Base-by-base conservation (phyloP, 2,888 invertebrate genomes). In the Pyrrhia umbra region DNA sequence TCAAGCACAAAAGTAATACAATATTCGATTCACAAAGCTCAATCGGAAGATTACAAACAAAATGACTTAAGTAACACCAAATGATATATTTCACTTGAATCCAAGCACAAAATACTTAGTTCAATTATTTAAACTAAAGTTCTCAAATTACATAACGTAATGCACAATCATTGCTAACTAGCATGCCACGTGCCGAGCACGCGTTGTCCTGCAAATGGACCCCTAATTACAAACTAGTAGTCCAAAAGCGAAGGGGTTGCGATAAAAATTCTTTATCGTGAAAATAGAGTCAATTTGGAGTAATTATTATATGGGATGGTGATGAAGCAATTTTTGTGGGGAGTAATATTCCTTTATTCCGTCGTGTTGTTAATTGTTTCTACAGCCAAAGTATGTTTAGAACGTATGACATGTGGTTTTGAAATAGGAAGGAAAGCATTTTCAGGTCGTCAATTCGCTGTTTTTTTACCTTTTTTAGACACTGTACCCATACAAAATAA, bases 111-210 rank as follows among this genome's bases (percentile, higher is more conserved):
- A 42, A 37, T 16, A 5, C 6, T 25, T 34, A 61, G 23, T 50
- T 55, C 40, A 70, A 66, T 43, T 51, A 72, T 58, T 72, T 39
- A 51, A 60, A 52, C 27, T 39, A 40, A 37, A 56, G 18, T 43
- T 58, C 51, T 68, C 63, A 23, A 63, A 63, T 72, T 58, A 55
- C 63, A 9, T 40, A 40, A 45, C 20, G 15, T 56, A 45, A 63
- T 39, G 16, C 43, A 68, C 71, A 73, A 77, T 81, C 74, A 78
- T 79, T 62, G 72, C 65, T 69, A 79, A 81, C 79, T 83, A 76
- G 67, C 54, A 30, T 39, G 75, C 9, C 84, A 82, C 85, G 85
- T 75, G 85, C 9, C 54, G 6, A 34, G 18, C 85, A 81, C 84
- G 84, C 65, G 85, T 67, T 72, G 61, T 55, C 52, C 67, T 62